A percentile compares a stretch with the other conserved stretches of the same genome.
Evolutionary conservation across 1,140 invertebrate species (phyloP).

Genomic region (Drosophila malerkotliana): DNA sequence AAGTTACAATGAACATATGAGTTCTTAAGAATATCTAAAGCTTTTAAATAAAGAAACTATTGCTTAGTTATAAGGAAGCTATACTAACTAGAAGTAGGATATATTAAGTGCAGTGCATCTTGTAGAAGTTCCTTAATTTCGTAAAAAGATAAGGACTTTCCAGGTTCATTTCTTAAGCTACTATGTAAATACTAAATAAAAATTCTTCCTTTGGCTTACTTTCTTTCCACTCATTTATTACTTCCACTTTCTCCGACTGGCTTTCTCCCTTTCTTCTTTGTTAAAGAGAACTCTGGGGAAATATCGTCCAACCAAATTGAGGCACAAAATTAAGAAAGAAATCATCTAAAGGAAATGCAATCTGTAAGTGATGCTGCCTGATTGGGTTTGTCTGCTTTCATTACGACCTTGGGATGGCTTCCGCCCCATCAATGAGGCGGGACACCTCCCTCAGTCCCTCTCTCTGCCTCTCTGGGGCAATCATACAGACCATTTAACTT

Average conservation of each 20-base stretch:
- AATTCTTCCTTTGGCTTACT: not conserved
- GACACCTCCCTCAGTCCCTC: not conserved
- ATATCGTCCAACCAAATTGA: not conserved
- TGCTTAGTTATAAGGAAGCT: no score
- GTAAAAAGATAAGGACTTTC: no score
- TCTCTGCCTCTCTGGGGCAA: constrained; percentile 27
- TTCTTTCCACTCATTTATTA: not conserved
- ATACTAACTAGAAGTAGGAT: no score
- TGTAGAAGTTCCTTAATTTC: no score
- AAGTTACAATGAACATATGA: no score
- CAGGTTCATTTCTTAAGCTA: no score
- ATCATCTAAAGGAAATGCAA: constrained; percentile 49
- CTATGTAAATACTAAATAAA: not conserved
- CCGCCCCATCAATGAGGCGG: not conserved
- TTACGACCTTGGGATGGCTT: constrained; percentile 43
- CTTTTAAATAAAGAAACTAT: no score
- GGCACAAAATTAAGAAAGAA: constrained; percentile 38
- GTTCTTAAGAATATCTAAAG: no score
- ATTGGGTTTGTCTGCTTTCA: constrained; percentile 54
- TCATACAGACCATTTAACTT: constrained; percentile 66
- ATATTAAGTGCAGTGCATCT: no score
- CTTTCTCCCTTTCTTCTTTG: not conserved
- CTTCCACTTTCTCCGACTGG: constrained; percentile 1
- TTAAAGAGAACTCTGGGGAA: constrained; percentile 13
- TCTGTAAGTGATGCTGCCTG: constrained; percentile 60